A percentile compares a stretch with the other conserved stretches of the same genome.
These are phyloP conservation scores for Lepidurus couesii DNA, from an alignment of 1,140 invertebrate species.

Conservation along the genomic window DNA sequence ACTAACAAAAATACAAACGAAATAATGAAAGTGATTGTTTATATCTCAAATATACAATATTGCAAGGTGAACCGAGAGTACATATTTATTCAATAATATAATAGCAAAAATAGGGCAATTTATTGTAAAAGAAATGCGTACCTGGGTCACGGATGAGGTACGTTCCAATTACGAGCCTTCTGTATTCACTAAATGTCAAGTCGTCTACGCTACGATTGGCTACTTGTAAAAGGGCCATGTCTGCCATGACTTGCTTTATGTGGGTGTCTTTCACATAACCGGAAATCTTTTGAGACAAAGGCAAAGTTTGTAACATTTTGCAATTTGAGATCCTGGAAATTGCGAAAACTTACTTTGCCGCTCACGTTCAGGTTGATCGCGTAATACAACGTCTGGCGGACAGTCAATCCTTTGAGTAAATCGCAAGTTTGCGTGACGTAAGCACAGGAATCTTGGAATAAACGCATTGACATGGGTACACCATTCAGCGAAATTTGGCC, in stretches of 20 bases:
- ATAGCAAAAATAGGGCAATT: background rate
- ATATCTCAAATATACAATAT: conserved; percentile 1
- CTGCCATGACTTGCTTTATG: conserved; percentile 75
- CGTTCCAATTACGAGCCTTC: conserved; percentile 75
- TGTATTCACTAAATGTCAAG: conserved; percentile 73
- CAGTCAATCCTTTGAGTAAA: conserved; percentile 73
- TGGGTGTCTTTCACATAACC: conserved; percentile 62
- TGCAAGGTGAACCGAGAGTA: background rate
- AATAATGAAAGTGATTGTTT: conserved; percentile 31
- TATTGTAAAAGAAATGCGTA: conserved; percentile 40
- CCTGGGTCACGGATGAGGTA: conserved; percentile 82
- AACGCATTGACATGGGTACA: conserved; percentile 64
- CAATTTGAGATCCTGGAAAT: conserved; percentile 3
- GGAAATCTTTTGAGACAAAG: conserved; percentile 49
- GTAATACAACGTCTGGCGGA: conserved; percentile 75
- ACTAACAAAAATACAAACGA: conserved; percentile 50
- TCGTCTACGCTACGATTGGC: conserved; percentile 71
- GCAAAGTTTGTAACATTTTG: background rate
- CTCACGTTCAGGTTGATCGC: conserved; percentile 57
- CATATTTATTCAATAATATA: background rate
- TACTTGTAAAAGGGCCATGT: conserved; percentile 79
- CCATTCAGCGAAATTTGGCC: conserved; percentile 82
- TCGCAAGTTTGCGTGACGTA: conserved; percentile 77
- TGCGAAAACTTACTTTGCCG: conserved; percentile 52
- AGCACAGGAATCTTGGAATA: conserved; percentile 77